These are phyloP conservation scores for Pangasius sanitwongsei DNA, from an alignment of 2,797 vertebrate species.

Conservation along the genomic window DNA sequence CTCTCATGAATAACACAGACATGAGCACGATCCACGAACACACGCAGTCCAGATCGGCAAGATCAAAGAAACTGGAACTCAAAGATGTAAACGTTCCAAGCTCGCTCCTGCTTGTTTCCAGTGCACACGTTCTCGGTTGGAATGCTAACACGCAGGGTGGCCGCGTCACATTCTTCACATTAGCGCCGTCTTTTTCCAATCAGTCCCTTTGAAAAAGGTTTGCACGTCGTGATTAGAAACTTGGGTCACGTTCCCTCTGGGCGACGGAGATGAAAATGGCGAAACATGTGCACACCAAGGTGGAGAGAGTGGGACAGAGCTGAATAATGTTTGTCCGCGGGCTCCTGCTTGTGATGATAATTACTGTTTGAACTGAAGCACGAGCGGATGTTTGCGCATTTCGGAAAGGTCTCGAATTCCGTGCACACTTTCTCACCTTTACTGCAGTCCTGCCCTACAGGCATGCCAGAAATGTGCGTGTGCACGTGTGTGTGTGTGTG, in stretches of 20 bases:
- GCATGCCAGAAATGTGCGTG: conserved; percentile 7
- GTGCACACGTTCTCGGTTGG: conserved; percentile 41
- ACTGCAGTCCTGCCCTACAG: conserved; percentile 36
- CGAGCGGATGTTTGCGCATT: conserved; percentile 31
- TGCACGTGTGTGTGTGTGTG: background rate
- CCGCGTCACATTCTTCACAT: conserved; percentile 51
- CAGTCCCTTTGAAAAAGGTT: conserved; percentile 49
- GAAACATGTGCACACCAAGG: conserved; percentile 42
- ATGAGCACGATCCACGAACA: conserved; percentile 4
- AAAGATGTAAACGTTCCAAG: conserved; percentile 43
- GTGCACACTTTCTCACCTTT: conserved; percentile 43
- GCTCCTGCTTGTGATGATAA: conserved; percentile 36
- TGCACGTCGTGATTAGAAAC: conserved; percentile 46
- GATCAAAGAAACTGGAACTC: conserved; percentile 50
- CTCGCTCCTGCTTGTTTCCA: conserved; percentile 24
- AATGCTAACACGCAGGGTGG: conserved; percentile 49
- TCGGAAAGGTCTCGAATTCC: conserved; percentile 42
- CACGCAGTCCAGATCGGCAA: conserved; percentile 31
- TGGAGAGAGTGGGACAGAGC: conserved; percentile 25
- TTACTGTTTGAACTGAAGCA: conserved; percentile 30
- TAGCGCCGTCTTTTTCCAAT: conserved; percentile 44
- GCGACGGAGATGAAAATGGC: conserved; percentile 43
- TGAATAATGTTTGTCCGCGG: conserved; percentile 52
- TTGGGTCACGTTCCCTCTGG: conserved; percentile 44
- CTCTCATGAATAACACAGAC: background rate